These are phyloP conservation scores for Ginglymostoma cirratum DNA, from an alignment of 2,113 vertebrate genomes.

Conservation along the genomic window DNA sequence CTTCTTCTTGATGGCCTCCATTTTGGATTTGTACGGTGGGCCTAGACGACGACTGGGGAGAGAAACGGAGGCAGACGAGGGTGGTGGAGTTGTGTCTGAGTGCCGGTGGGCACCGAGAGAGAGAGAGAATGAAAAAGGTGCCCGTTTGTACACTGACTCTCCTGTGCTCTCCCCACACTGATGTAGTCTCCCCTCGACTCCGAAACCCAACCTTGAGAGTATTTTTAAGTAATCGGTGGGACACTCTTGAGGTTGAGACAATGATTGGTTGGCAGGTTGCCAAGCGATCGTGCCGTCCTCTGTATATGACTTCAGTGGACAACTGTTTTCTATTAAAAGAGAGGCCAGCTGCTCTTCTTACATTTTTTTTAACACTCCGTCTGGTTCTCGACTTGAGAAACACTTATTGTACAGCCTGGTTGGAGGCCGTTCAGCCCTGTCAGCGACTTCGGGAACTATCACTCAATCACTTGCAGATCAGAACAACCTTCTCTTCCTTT, in stretches of 20 bases:
- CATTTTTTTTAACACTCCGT: background rate
- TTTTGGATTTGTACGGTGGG: slow-evolving; percentile 46
- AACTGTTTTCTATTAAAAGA: slow-evolving; percentile 22
- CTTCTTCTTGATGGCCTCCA: slow-evolving; percentile 99
- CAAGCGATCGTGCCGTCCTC: background rate
- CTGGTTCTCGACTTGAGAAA: background rate
- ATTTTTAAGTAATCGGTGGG: background rate
- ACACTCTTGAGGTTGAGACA: background rate
- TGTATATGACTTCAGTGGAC: background rate
- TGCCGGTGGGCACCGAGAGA: no score
- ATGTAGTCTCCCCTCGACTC: background rate
- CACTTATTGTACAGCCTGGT: background rate
- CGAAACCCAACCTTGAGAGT: background rate
- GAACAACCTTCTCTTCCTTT: no score
- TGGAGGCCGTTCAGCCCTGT: background rate
- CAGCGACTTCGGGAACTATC: no score
- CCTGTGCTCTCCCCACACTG: background rate
- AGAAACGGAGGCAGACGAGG: background rate
- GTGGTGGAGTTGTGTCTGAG: no score
- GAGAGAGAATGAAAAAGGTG: background rate
- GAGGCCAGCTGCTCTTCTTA: background rate
- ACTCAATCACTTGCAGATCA: no score
- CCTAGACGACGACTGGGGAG: background rate
- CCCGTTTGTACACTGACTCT: background rate
- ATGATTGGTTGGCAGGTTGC: background rate